Base-by-base conservation (phyloP, 2,888 invertebrate species). In the Frankliniella intonsa region DNA sequence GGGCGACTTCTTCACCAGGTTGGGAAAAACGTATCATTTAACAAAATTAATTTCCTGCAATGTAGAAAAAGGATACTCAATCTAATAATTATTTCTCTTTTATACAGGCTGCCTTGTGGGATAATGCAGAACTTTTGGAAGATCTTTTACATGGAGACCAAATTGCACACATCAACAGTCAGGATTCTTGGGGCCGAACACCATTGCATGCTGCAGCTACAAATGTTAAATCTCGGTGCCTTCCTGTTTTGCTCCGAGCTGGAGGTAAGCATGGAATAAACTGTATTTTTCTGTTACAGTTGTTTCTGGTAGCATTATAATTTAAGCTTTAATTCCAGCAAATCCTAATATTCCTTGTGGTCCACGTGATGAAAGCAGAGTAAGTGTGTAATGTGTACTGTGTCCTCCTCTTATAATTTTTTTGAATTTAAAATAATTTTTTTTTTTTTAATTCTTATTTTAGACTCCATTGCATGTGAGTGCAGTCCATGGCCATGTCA, bases 121-220 rank as follows among this genome's bases (percentile, higher is more conserved):
- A 96, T 87, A 96, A 96, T 86, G 92, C 93, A 25, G 96, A 96
- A 86, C 90, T 97, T 0, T 89, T 96, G n/a, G 92, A 93, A 86
- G 96, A 96, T 88, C 89, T 97, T 50, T 86, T 96, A 11, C 90
- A 91, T 80, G 89, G 89, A 0, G 95, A 95, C 0, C 93, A 94
- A 82, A 89, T 91, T 84, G 87, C 85, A 84, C 90, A 91, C 83
- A 90, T 93, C 79, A 92, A 95, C 87, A 93, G 93, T 50, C 91
- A 92, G 80, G 95, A 96, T 87, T 91, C 91, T 3, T 92, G 92
- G 91, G 93, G 93, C 0, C 89, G 95, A 76, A 94, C 93, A 0
- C 94, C 95, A 0, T 88, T 96, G 38, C 96, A 96, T 88, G 95
- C 95, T 0, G 95, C 96, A 1, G 95, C 95, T 5, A 91, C 94